A percentile compares a stretch with the other conserved stretches of the same genome.
Conservation (phyloP, 1,140 invertebrate genomes). For the Philaenus spumarius region DNA sequence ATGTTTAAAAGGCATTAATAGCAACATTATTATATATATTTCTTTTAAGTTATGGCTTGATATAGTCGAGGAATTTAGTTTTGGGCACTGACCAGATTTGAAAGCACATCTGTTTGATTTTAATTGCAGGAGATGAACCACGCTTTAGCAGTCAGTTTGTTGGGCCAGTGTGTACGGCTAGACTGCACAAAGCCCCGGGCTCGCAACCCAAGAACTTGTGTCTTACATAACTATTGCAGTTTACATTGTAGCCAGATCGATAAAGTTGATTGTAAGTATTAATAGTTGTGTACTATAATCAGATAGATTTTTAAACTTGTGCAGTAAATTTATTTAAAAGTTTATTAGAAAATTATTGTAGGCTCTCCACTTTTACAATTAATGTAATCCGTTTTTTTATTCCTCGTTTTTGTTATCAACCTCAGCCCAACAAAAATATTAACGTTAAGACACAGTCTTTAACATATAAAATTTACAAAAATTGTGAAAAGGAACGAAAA, state of each 20-base stretch:
- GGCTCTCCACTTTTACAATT: neutral
- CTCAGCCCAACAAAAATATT: too few relatives aligned
- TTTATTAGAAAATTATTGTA: neutral
- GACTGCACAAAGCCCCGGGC: constrained; percentile 42
- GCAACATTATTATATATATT: too few relatives aligned
- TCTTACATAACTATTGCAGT: constrained; percentile 47
- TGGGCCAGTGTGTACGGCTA: constrained; percentile 33
- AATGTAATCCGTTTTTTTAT: neutral
- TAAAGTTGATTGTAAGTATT: constrained; percentile 29
- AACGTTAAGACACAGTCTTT: neutral
- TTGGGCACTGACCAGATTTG: too few relatives aligned
- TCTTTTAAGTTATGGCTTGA: too few relatives aligned
- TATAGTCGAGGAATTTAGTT: too few relatives aligned
- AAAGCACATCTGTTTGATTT: too few relatives aligned
- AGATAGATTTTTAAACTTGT: neutral
- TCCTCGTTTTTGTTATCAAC: neutral
- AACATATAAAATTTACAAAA: neutral
- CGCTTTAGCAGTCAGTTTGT: constrained; percentile 32
- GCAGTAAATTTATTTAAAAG: neutral
- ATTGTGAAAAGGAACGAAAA: too few relatives aligned
- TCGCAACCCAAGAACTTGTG: constrained; percentile 45
- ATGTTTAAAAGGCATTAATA: too few relatives aligned
- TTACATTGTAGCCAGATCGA: constrained; percentile 40
- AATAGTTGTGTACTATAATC: neutral
- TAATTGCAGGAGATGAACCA: constrained; percentile 27